Percentiles rank a stretch among this genome's conserved stretches.
Evolutionary conservation across 2,888 invertebrate species (phyloP).

Genomic region (Ophioninae sp.): DNA sequence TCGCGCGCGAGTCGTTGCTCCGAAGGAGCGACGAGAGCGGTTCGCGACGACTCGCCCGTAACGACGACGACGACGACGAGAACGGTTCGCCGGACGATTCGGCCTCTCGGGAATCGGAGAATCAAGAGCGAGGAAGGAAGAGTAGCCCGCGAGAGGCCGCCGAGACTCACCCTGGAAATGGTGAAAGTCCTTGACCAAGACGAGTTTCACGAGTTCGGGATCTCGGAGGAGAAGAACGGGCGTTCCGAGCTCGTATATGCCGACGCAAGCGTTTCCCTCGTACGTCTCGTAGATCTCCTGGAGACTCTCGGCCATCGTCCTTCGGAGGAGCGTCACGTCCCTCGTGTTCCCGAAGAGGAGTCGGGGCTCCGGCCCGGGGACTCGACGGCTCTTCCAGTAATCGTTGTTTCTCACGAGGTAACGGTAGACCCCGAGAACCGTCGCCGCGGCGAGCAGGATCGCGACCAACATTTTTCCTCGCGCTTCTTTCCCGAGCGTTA

Average conservation of each 20-base stretch:
- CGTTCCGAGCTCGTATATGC: conserved; percentile 71
- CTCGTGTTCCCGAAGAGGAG: conserved; percentile 77
- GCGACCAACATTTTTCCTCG: conserved; percentile 51
- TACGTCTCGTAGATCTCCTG: conserved; percentile 68
- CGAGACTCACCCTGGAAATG: conserved; percentile 70
- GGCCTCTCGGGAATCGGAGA: no score
- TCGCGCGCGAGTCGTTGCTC: no score
- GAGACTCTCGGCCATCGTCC: conserved; percentile 65
- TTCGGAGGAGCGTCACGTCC: conserved; percentile 66
- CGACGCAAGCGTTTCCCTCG: conserved; percentile 64
- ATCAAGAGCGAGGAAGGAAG: no score
- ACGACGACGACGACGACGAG: no score
- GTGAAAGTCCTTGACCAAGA: conserved; percentile 74
- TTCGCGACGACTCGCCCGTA: background rate
- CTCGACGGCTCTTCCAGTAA: conserved; percentile 76
- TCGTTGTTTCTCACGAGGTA: conserved; percentile 70
- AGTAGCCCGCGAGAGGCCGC: background rate
- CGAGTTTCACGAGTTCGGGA: conserved; percentile 71
- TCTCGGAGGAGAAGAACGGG: conserved; percentile 70
- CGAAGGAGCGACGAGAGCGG: no score
- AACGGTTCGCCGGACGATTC: no score
- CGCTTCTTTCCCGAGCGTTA: no score
- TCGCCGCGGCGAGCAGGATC: conserved; percentile 30
- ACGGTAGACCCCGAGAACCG: conserved; percentile 56
- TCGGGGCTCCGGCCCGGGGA: conserved; percentile 71